Percentiles rank a stretch among this genome's conserved stretches.
phyloP scores from a whole-genome alignment of 1,140 invertebrate species.

The Nasonia giraulti region DNA sequence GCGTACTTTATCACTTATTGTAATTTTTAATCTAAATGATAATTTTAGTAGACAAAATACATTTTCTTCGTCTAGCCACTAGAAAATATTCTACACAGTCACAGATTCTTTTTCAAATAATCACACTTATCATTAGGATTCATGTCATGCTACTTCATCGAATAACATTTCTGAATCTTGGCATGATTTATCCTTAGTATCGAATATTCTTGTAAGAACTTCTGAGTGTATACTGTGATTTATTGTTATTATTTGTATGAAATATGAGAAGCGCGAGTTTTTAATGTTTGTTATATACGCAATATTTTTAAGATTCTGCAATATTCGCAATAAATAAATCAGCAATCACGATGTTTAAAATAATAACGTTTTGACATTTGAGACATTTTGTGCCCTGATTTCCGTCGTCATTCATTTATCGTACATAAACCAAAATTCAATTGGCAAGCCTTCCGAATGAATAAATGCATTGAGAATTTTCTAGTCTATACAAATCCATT shows the following conservation, averaged over 20 bases:
- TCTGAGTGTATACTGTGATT: not conserved
- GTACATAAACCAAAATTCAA: not conserved
- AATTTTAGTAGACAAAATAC: conserved; percentile 48
- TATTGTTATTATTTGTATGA: conserved; percentile 5
- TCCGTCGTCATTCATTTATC: not conserved
- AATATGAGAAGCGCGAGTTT: not conserved
- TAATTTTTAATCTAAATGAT: conserved; percentile 33
- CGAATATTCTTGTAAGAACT: not conserved
- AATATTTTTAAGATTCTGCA: not conserved
- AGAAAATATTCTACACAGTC: conserved; percentile 36
- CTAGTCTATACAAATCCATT: conserved; percentile 18
- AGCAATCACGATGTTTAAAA: conserved; percentile 7
- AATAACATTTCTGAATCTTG: conserved; percentile 1
- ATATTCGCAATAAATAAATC: not conserved
- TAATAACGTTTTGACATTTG: conserved; percentile 4
- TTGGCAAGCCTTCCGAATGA: conserved; percentile 22
- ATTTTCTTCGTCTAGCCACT: conserved; percentile 40
- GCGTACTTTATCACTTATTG: not conserved
- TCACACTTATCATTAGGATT: not conserved
- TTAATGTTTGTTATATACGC: not conserved
- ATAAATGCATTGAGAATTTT: conserved; percentile 39
- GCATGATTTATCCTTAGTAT: not conserved
- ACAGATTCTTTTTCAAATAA: conserved; percentile 28
- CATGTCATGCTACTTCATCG: not conserved
- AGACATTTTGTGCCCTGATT: not conserved